Conservation (phyloP, 2,797 vertebrate species). For the Centropyge bicolor region DNA sequence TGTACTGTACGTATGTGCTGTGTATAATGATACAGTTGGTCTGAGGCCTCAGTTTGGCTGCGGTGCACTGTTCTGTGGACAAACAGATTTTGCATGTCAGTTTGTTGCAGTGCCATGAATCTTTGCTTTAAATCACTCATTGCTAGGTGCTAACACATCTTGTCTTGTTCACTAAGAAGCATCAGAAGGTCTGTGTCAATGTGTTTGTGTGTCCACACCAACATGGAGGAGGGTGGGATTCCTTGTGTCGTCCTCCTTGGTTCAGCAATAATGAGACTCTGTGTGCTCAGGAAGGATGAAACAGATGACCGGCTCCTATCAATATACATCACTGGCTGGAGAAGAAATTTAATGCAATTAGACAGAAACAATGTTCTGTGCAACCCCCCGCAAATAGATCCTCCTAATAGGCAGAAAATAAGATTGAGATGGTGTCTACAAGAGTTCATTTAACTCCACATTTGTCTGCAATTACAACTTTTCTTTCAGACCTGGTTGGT, state of each 20-base stretch:
- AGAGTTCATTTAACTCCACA: conserved; percentile 3
- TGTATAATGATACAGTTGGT: neutral
- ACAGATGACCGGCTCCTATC: conserved; percentile 8
- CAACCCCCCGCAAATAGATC: neutral
- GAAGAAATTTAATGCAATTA: conserved; percentile 16
- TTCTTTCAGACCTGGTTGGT: neutral
- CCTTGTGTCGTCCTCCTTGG: conserved; percentile 3
- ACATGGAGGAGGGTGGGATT: neutral
- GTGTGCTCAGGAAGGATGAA: conserved; percentile 12
- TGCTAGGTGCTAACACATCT: neutral
- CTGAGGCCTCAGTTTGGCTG: neutral
- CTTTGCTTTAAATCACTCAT: conserved; percentile 5
- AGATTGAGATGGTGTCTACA: conserved; percentile 6
- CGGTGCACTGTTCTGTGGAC: neutral
- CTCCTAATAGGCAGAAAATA: conserved; percentile 16
- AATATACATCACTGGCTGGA: conserved; percentile 5
- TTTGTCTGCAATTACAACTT: conserved; percentile 1
- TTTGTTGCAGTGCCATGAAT: neutral
- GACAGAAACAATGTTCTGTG: conserved; percentile 10
- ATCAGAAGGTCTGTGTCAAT: neutral
- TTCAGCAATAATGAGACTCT: conserved; percentile 28
- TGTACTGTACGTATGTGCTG: too few species aligned
- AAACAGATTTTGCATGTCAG: neutral
- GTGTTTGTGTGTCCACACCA: conserved; percentile 23
- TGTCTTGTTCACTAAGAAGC: conserved; percentile 17